These are phyloP conservation scores for Nansenia antarctica DNA, from an alignment of 2,113 vertebrate genomes.

Conservation along the genomic window DNA sequence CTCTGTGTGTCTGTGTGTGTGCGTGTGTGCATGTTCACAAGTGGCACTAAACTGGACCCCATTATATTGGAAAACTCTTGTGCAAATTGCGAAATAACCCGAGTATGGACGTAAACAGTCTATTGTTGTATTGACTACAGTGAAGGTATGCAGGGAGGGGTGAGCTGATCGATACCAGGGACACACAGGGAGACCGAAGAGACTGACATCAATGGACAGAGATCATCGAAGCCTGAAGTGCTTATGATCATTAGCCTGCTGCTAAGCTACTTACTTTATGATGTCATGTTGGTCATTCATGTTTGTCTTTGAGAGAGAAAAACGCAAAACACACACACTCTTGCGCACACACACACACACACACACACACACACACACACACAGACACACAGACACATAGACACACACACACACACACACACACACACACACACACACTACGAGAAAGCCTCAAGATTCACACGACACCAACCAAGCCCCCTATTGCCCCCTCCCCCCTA, in stretches of 20 bases:
- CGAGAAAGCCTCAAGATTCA: too few relatives aligned
- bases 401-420: neutral
- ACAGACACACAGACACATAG: neutral
- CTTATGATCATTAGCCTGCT: constrained; percentile 60
- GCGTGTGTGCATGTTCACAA: constrained; percentile 36
- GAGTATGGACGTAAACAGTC: too few relatives aligned
- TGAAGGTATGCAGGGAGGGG: constrained; percentile 11
- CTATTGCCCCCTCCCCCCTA: neutral
- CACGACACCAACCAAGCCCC: neutral
- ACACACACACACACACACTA: neutral
- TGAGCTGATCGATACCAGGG: constrained; percentile 59
- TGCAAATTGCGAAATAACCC: too few relatives aligned
- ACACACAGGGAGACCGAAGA: constrained; percentile 37
- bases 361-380: neutral
- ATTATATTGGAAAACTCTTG: too few relatives aligned
- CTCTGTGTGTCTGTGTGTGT: constrained; percentile 30
- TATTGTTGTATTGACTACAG: constrained; percentile 54
- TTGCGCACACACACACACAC: neutral
- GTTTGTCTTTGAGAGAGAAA: neutral
- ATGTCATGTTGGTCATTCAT: constrained; percentile 43
- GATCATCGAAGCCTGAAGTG: constrained; percentile 57
- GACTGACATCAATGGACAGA: constrained; percentile 54
- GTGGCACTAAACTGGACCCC: too few relatives aligned
- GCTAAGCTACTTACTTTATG: constrained; percentile 61
- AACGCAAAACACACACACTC: constrained; percentile 5